Evolutionary conservation across 1,140 invertebrate genomes (phyloP).

Genomic region (Harpegnathos saltator): DNA sequence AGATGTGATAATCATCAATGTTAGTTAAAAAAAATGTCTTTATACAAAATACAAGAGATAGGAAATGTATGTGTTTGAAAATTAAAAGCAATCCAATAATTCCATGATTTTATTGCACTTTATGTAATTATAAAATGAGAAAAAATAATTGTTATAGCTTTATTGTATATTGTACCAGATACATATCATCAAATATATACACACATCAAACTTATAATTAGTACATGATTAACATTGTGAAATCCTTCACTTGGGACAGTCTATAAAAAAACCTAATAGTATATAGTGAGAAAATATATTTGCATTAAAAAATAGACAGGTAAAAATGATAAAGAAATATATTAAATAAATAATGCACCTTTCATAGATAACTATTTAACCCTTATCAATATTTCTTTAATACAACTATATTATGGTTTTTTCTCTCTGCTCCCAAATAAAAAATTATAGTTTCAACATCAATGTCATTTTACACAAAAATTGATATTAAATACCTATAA

Average conservation of each 20-base stretch:
- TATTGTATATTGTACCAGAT: constrained; percentile 48
- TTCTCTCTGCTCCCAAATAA: too few relatives aligned
- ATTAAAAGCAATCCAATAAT: constrained; percentile 36
- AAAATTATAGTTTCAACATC: background rate
- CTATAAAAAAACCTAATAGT: constrained; percentile 73
- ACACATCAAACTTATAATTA: constrained; percentile 79
- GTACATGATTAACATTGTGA: constrained; percentile 77
- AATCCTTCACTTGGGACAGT: constrained; percentile 69
- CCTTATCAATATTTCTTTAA: too few relatives aligned
- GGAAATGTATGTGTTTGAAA: background rate
- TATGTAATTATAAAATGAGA: constrained; percentile 17
- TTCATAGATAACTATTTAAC: too few relatives aligned
- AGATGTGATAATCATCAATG: constrained; percentile 27
- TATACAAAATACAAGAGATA: constrained; percentile 11
- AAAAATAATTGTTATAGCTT: constrained; percentile 33
- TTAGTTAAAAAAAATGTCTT: constrained; percentile 16
- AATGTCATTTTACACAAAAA: background rate
- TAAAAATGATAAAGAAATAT: background rate
- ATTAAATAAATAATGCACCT: too few relatives aligned
- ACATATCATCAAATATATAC: constrained; percentile 62
- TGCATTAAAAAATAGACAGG: constrained; percentile 12
- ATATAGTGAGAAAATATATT: constrained; percentile 35
- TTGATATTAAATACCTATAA: background rate
- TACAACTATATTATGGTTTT: too few relatives aligned
- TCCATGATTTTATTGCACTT: background rate